A percentile compares a stretch with the other conserved stretches of the same genome.
These are phyloP conservation scores for Echinarachnius parma DNA, from an alignment of 53 echinoderm and acorn worm genomes.

Conservation along the genomic window DNA sequence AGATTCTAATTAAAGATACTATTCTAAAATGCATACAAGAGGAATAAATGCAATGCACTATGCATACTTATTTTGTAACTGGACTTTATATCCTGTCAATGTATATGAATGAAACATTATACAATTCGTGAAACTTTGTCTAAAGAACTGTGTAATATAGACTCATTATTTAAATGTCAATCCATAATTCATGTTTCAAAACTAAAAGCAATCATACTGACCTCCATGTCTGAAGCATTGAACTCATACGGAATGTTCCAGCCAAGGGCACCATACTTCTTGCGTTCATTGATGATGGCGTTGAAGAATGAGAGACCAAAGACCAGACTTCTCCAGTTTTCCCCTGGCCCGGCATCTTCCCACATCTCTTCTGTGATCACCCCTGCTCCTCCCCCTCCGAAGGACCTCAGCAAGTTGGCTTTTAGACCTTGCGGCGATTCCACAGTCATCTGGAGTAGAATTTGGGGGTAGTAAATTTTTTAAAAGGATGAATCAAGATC, in stretches of 20 bases:
- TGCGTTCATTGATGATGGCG: slow-evolving; percentile 89
- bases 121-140: no score
- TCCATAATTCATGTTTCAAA: not conserved
- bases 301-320: slow-evolving; percentile 99
- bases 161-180: no score
- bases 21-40: no score
- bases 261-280: slow-evolving; percentile 94
- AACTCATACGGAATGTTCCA: slow-evolving; percentile 98
- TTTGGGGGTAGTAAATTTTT: no score
- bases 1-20: no score
- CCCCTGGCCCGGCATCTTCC: slow-evolving; percentile 75
- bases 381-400: slow-evolving; percentile 68
- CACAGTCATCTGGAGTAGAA: slow-evolving; percentile 99
- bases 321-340: slow-evolving; percentile 81
- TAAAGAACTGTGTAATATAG: no score
- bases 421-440: slow-evolving; percentile 97
- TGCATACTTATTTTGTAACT: no score
- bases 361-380: slow-evolving; percentile 81
- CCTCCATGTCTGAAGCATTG: slow-evolving; percentile 94
- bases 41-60: no score
- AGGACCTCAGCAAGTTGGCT: slow-evolving; percentile 82
- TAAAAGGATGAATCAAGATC: no score
- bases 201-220: slow-evolving; percentile 39
- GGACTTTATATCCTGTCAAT: no score
- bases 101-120: no score